Base-by-base conservation (phyloP, 2,113 vertebrate genomes). In the Elgaria multicarinata region DNA sequence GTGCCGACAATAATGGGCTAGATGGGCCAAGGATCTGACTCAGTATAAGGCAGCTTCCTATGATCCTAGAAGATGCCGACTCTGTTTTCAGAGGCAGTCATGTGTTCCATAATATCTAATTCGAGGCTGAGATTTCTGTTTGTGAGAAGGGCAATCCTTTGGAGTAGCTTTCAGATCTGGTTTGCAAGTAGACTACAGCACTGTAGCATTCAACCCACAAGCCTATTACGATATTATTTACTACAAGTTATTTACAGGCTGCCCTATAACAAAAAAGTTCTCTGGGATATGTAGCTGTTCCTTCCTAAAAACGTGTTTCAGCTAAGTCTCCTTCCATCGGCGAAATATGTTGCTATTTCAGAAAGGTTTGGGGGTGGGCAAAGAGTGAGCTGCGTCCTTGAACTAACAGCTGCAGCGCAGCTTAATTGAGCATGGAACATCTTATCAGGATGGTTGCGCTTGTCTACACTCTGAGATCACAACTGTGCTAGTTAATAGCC, bases 351-450 rank as follows among this genome's bases (percentile, higher is more conserved):
- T 1, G 0, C 0, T 72, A 91, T 75, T 69, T 72, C 86, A 1
- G 39, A 83, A 74, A 62, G n/a, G 31, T 62, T 10, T 39, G 16
- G 1, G 80, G 24, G 55, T 44, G 1, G 77, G 10, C 81, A 87
- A 83, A 64, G 39, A 46, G 13, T 74, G n/a, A 84, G 67, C 53
- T 91, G 62, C 83, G 18, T 69, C 87, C 44, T 39, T 81, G 76
- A 72, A n/a, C 50, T 64, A 6, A 31, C 2, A 18, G 6, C 64
- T 88, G n/a, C 82, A 74, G 10, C 36, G 20, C 9, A 20, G 16
- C 22, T 78, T 82, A 74, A 77, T 33, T 39, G 16, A 36, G 67
- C 46, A 13, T 44, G 10, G 53, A 66, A 39, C n/a, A 12, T 89
- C 55, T 83, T 86, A 36, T 62, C 53, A 66, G 69, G 77, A 74